Percentiles rank a stretch among this genome's conserved stretches.
phyloP scores from a whole-genome alignment of 2,113 vertebrate species.

The Chinchilla lanigera region DNA sequence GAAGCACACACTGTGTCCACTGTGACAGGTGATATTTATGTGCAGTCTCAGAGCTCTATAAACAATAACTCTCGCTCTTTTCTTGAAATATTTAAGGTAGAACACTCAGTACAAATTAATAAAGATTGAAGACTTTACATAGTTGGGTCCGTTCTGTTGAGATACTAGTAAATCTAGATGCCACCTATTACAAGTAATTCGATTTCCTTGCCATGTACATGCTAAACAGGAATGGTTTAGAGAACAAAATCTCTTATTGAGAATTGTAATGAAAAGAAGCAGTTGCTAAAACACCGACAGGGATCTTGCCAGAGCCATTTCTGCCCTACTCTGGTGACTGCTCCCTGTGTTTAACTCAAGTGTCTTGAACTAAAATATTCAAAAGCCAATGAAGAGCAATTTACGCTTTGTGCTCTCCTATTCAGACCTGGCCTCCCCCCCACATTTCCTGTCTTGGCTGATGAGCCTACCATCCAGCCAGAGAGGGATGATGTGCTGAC shows the following conservation, averaged over 20 bases:
- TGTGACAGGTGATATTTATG: conserved; percentile 14
- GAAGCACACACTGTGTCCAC: conserved; percentile 57
- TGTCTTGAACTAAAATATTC: conserved; percentile 14
- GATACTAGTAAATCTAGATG: conserved; percentile 24
- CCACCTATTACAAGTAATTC: not conserved
- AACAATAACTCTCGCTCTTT: conserved; percentile 35
- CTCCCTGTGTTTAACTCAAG: not conserved
- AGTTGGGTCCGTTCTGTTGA: conserved; percentile 4
- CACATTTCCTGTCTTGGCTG: not conserved
- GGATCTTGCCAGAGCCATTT: not conserved
- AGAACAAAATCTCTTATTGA: conserved; percentile 46
- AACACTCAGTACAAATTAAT: conserved; percentile 19
- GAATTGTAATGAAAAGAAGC: conserved; percentile 40
- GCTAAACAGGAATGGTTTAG: conserved; percentile 53
- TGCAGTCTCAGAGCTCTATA: not conserved
- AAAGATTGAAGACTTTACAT: conserved; percentile 7
- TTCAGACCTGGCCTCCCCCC: not conserved
- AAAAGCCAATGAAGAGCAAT: not conserved
- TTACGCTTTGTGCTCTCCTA: not conserved
- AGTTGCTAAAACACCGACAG: not conserved
- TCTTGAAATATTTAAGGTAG: conserved; percentile 54
- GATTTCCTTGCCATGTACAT: conserved; percentile 44
- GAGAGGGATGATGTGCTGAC: not conserved
- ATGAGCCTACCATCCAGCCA: not conserved
- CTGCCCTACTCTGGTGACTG: not conserved